These are phyloP conservation scores for Cyprinodon diabolis DNA, from an alignment of 2,797 vertebrate genomes.

Conservation along the genomic window DNA sequence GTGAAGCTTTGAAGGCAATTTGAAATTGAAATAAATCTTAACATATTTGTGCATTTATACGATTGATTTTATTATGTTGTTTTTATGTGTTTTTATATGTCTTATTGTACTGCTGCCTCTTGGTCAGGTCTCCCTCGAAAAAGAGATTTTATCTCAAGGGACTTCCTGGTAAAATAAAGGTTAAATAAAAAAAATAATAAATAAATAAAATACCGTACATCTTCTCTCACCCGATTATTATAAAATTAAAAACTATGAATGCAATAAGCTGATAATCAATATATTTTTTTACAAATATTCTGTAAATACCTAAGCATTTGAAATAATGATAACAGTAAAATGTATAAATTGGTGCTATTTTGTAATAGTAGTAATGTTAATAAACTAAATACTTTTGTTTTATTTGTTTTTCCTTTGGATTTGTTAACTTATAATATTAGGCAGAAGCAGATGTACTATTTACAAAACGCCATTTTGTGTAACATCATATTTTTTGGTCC, in stretches of 20 bases:
- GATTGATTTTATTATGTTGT: no score
- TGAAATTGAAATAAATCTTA: slow-evolving; percentile 1
- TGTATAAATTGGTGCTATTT: background rate
- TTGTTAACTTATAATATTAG: slow-evolving; percentile 1
- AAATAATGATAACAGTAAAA: background rate
- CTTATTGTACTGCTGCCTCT: no score
- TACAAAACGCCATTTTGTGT: slow-evolving; percentile 27
- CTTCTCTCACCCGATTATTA: background rate
- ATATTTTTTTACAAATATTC: background rate
- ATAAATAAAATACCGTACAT: background rate
- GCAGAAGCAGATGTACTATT: slow-evolving; percentile 13
- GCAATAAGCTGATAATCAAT: background rate
- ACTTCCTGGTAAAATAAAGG: no score
- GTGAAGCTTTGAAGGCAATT: background rate
- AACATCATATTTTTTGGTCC: slow-evolving; percentile 14
- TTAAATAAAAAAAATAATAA: no score
- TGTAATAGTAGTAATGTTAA: background rate
- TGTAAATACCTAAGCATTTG: background rate
- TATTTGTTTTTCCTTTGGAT: background rate
- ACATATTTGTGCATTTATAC: slow-evolving; percentile 1
- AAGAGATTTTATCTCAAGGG: no score
- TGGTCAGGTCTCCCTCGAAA: no score
- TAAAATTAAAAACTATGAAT: background rate
- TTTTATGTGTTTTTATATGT: no score
- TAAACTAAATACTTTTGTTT: background rate